Percentiles rank a stretch among this genome's conserved stretches.
Conservation (phyloP, 2,797 vertebrate genomes). For the Anniella stebbinsi region DNA sequence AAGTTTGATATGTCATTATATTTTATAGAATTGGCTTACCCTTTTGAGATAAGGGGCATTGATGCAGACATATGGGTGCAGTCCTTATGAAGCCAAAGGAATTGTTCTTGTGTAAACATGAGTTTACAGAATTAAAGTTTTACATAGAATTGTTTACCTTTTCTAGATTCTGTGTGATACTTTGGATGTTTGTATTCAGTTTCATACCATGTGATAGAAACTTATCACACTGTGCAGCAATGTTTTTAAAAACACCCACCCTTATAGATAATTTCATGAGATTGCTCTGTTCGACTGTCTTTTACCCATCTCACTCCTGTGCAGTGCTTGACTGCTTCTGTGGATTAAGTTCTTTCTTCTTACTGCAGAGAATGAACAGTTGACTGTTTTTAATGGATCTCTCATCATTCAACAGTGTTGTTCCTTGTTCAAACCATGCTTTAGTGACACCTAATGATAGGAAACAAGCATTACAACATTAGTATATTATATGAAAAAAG, state of each 20-base stretch:
- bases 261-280: neutral
- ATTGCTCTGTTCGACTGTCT: neutral
- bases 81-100: neutral
- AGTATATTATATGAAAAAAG: neutral
- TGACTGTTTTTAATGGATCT: neutral
- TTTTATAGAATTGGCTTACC: neutral
- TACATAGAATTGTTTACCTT: neutral
- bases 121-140: conserved; percentile 1
- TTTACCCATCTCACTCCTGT: neutral
- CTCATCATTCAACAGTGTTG: neutral
- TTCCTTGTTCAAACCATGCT: neutral
- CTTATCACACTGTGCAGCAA: neutral
- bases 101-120: neutral
- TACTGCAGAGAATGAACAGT: neutral
- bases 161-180: neutral
- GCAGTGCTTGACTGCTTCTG: neutral
- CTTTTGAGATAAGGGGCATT: neutral
- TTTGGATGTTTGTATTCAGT: neutral
- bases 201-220: neutral
- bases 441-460: neutral
- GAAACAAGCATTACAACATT: neutral
- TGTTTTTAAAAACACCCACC: neutral
- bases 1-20: neutral
- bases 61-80: neutral
- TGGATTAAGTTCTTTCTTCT: neutral